Evolutionary conservation across 2,888 invertebrate species (phyloP), one percentile per base, ranked within the genome.

Genomic region (Mayetiola destructor): DNA sequence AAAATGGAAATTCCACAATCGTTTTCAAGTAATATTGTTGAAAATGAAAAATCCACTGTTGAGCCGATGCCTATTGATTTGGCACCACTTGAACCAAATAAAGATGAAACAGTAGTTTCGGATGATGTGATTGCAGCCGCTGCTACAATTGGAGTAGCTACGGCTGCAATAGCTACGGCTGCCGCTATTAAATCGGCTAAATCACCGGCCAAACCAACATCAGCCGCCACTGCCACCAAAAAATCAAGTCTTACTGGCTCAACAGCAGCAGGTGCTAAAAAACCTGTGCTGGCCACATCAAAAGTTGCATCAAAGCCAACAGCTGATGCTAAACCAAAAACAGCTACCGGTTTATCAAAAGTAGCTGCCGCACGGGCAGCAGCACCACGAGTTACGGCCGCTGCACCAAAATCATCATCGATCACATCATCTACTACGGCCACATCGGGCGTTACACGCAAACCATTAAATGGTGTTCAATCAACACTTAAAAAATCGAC

Each of bases 261-360:
- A 42, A 42, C 58, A 58, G 27, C 57, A 37, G 55, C 56, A 57
- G 57, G 56, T 58, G 61, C 60, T 57, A 59, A 57, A 58, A 62
- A 59, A 58, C 59, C 48, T 12, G 30, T 59, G 30, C 57, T 61
- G 56, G 56, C 61, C 60, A 56, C 60, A 61, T 59, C 60, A 55
- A 57, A 56, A 37, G 12, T 21, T 18, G 21, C 54, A 14, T 18
- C 35, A 2, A 55, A 55, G 56, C 57, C 56, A 58, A 60, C 60
- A 53, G 58, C 57, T 56, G 61, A 59, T 55, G 57, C 37, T 35
- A 42, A 58, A 52, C 55, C 62, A 59, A 54, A 59, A 18, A 59
- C 61, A 55, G 59, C 48, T 58, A 59, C 59, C 60, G 59, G n/a
- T n/a, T 56, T 60, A 61, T 56, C 60, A 55, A 55, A 55, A 32